phyloP scores from a whole-genome alignment of 2,113 vertebrate genomes.

The Speoplatyrhinus poulsoni region DNA sequence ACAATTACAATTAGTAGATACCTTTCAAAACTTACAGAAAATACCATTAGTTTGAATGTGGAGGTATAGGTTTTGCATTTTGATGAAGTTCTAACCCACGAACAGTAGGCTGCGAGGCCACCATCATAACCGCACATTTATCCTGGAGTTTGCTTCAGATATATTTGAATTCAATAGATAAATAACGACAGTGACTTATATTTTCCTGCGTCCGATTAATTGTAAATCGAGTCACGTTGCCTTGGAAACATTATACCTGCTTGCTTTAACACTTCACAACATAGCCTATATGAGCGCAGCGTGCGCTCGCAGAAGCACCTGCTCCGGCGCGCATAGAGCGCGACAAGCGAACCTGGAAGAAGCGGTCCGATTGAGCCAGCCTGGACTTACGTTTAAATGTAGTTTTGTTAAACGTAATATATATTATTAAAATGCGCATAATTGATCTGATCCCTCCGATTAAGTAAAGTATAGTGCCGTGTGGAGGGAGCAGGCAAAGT shows the following conservation, averaged over 20 bases:
- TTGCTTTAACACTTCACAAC: constrained; percentile 34
- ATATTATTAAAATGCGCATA: constrained; percentile 18
- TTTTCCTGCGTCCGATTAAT: background rate
- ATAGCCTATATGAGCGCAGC: constrained; percentile 21
- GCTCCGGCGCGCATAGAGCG: constrained; percentile 28
- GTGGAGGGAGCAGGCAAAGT: constrained; percentile 21
- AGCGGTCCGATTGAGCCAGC: background rate
- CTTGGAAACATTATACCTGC: constrained; percentile 19
- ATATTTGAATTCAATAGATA: too few relatives aligned
- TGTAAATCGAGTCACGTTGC: background rate
- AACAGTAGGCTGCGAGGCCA: too few relatives aligned
- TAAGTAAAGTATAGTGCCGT: too few relatives aligned
- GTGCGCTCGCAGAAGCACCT: constrained; percentile 45
- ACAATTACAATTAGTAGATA: too few relatives aligned
- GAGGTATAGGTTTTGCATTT: too few relatives aligned
- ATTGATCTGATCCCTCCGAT: too few relatives aligned
- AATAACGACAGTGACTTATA: too few relatives aligned
- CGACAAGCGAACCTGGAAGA: background rate
- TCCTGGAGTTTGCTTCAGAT: too few relatives aligned
- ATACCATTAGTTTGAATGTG: too few relatives aligned
- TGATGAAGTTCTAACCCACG: too few relatives aligned
- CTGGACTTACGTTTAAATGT: background rate
- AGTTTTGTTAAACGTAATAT: constrained; percentile 6
- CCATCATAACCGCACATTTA: too few relatives aligned
- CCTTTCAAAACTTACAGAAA: too few relatives aligned